Conservation (phyloP, 2,888 invertebrate genomes). For the Chouioia cunea region DNA sequence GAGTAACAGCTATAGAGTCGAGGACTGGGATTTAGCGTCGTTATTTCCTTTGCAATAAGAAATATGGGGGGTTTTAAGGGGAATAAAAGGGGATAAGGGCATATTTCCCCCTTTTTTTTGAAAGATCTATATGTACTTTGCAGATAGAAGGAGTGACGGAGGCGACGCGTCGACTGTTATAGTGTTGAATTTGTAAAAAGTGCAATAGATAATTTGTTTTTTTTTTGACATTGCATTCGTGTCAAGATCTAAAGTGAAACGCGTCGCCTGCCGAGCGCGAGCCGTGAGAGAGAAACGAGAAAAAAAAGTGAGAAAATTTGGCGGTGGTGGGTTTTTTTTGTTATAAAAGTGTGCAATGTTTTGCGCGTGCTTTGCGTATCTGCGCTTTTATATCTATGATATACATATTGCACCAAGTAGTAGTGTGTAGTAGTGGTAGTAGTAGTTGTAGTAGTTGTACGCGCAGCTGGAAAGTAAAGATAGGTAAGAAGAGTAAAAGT, state of each 20-base stretch:
- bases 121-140: not conserved
- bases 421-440: conserved; percentile 11
- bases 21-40: conserved; percentile 6
- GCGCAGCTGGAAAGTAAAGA: conserved; percentile 42
- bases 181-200: not conserved
- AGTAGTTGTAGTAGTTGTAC: conserved; percentile 21
- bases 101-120: not conserved
- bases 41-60: not conserved
- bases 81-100: not conserved
- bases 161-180: conserved; percentile 12
- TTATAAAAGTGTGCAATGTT: conserved; percentile 37
- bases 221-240: conserved; percentile 14
- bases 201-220: no score
- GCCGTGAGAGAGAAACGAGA: conserved; percentile 30
- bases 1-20: conserved; percentile 21
- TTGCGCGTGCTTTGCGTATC: conserved; percentile 44
- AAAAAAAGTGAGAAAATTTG: conserved; percentile 11
- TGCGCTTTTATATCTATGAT: conserved; percentile 18
- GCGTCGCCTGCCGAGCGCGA: conserved; percentile 10
- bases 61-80: not conserved
- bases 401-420: conserved; percentile 17
- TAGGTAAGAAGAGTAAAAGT: conserved; percentile 29
- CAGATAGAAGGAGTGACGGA: conserved; percentile 4
- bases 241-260: no score
- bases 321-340: conserved; percentile 13